Base-by-base conservation (phyloP, 2,797 vertebrate genomes). In the Melanotaenia nigrans region DNA sequence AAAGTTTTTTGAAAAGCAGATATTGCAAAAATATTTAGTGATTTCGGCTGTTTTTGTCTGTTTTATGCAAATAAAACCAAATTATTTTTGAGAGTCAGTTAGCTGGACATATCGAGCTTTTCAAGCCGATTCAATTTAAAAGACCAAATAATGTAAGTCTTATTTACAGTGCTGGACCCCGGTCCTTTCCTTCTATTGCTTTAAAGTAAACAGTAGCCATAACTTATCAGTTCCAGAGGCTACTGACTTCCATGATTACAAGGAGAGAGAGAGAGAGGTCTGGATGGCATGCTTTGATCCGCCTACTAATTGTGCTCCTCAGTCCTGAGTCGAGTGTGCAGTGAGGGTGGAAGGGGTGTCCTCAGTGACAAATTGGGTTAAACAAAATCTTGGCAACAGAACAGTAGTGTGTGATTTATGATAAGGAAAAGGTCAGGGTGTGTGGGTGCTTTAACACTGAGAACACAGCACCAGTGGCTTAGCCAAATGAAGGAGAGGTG, bases 311-410 rank as follows among this genome's bases (percentile, higher is more conserved):
- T 73, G 54, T 45, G 58, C 74, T 82, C 78, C 84, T 33, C 69
- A 28, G 79, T 83, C 47, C 75, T 63, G 58, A 78, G 76, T 68
- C 6, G 71, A 81, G 79, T 75, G 71, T 75, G 78, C 76, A 67
- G 61, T 0, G 59, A 81, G 78, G 65, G 82, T 74, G 67, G 76
- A 85, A 82, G 78, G 84, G 81, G 77, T 78, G 84, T 88, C 87
- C 77, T 78, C 82, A 47, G 85, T 93, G 93, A 94, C 91, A 93
- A 94, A 95, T 95, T 94, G 90, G 89, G 88, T 92, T 91, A 92
- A 93, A 93, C 89, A 86, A 87, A 90, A 87, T 85, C 68, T 87
- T 93, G 92, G 92, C 94, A 92, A 89, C 86, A 80, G 86, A 93
- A 91, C 87, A 85, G 88, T 56, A 74, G 67, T 70, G 51, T 68